A percentile compares a stretch with the other conserved stretches of the same genome.
Conservation (phyloP, 2,888 invertebrate species). For the Polymixis flavicincta region DNA sequence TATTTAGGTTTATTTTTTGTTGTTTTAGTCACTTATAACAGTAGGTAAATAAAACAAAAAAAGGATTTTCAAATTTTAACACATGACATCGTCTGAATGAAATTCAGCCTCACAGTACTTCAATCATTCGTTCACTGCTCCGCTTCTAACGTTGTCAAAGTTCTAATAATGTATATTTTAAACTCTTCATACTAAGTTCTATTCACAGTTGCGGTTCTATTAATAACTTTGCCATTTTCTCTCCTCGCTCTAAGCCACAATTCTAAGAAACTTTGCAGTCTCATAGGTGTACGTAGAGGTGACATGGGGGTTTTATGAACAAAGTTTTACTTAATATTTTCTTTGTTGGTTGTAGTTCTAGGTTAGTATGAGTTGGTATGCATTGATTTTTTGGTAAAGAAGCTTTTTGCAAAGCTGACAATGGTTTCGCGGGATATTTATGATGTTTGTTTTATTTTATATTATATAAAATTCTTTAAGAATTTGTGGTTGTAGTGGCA, state of each 20-base stretch:
- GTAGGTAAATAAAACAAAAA: no score
- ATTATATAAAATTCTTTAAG: no score
- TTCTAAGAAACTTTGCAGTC: conserved; percentile 31
- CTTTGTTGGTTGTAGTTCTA: not conserved
- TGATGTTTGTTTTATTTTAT: no score
- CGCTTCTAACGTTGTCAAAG: not conserved
- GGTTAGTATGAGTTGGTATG: not conserved
- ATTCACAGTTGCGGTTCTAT: conserved; percentile 4
- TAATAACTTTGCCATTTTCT: conserved; percentile 45
- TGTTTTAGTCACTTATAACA: no score
- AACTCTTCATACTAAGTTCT: not conserved
- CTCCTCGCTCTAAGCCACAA: not conserved
- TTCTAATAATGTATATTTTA: conserved; percentile 27
- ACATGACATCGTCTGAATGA: not conserved
- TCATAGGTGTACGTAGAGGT: conserved; percentile 12
- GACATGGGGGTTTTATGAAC: conserved; percentile 15
- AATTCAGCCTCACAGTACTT: not conserved
- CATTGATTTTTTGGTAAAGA: not conserved
- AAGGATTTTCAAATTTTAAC: no score
- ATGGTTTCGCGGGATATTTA: not conserved
- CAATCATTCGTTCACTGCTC: not conserved
- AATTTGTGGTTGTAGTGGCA: no score
- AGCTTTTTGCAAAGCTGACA: not conserved
- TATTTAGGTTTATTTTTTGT: no score
- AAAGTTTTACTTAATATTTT: conserved; percentile 1